Evolutionary conservation across 2,797 vertebrate genomes (phyloP).

Genomic region (Salmo trutta): DNA sequence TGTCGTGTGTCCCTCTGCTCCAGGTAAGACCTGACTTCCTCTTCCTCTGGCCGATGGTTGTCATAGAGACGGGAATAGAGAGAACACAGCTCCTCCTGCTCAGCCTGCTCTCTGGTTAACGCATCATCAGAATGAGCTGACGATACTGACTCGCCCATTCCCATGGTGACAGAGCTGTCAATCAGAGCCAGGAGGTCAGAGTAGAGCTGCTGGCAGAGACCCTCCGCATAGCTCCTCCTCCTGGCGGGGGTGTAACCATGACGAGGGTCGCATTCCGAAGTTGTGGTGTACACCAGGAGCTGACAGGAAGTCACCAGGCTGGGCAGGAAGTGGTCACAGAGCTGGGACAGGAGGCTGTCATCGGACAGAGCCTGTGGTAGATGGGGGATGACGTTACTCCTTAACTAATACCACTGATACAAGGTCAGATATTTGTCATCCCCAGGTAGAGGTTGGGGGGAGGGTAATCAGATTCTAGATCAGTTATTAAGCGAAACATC

Average conservation of each 20-base stretch:
- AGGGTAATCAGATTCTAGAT: background rate
- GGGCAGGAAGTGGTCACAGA: slow-evolving; percentile 74
- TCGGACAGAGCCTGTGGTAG: slow-evolving; percentile 6
- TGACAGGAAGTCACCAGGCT: slow-evolving; percentile 57
- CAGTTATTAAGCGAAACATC: background rate
- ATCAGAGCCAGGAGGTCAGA: slow-evolving; percentile 68
- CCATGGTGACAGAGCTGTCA: slow-evolving; percentile 24
- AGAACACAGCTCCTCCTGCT: slow-evolving; percentile 70
- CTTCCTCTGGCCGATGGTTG: slow-evolving; percentile 60
- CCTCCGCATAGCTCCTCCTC: slow-evolving; percentile 62
- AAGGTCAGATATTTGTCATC: background rate
- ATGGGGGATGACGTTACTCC: background rate
- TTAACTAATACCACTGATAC: background rate
- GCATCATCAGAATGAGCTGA: slow-evolving; percentile 11
- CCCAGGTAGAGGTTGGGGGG: background rate
- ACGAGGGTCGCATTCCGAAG: slow-evolving; percentile 60
- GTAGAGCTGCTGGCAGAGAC: slow-evolving; percentile 74
- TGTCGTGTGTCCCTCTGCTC: slow-evolving; percentile 48
- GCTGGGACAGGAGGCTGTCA: slow-evolving; percentile 56
- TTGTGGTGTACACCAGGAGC: slow-evolving; percentile 70
- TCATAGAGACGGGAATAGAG: slow-evolving; percentile 67
- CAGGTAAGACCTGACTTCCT: slow-evolving; percentile 71
- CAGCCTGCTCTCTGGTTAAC: slow-evolving; percentile 44
- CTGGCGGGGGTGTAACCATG: slow-evolving; percentile 67
- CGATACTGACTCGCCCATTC: background rate